Percentiles rank a stretch among this genome's conserved stretches.
Conservation (phyloP, 2,797 vertebrate genomes). For the Molossus alvarezi region DNA sequence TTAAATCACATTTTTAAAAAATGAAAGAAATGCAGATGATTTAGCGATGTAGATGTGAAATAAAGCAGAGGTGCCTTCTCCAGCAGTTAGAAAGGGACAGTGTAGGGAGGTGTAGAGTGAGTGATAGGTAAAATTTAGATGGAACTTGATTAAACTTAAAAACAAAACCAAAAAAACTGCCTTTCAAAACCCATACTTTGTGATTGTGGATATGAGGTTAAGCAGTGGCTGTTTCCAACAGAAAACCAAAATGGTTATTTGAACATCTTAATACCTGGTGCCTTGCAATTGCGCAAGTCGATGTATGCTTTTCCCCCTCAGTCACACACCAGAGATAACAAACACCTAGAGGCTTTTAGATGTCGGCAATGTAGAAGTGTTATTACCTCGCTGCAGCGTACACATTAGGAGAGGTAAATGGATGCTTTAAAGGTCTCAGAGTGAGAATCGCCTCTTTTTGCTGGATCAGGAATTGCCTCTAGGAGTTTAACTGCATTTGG, state of each 20-base stretch:
- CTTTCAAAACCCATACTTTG: background rate
- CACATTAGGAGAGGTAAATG: background rate
- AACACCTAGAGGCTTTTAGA: background rate
- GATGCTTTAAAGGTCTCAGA: background rate
- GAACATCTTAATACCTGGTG: background rate
- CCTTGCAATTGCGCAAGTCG: background rate
- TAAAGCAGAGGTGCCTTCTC: background rate
- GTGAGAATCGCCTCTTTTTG: background rate
- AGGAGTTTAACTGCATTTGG: background rate
- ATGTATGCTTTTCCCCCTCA: background rate
- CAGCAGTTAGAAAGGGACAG: background rate
- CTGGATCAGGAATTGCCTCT: background rate
- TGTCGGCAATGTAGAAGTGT: background rate
- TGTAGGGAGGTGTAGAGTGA: background rate
- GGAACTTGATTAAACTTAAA: background rate
- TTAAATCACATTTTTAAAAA: background rate
- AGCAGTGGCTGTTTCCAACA: slow-evolving; percentile 17
- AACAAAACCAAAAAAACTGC: background rate
- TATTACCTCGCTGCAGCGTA: background rate
- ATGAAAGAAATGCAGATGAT: background rate
- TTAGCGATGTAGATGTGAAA: background rate
- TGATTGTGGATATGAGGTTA: background rate
- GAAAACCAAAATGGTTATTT: slow-evolving; percentile 49
- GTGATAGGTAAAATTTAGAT: background rate
- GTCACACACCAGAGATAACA: slow-evolving; percentile 66